These are phyloP conservation scores for Grus americana DNA, from an alignment of 2,113 vertebrate genomes.

Conservation along the genomic window DNA sequence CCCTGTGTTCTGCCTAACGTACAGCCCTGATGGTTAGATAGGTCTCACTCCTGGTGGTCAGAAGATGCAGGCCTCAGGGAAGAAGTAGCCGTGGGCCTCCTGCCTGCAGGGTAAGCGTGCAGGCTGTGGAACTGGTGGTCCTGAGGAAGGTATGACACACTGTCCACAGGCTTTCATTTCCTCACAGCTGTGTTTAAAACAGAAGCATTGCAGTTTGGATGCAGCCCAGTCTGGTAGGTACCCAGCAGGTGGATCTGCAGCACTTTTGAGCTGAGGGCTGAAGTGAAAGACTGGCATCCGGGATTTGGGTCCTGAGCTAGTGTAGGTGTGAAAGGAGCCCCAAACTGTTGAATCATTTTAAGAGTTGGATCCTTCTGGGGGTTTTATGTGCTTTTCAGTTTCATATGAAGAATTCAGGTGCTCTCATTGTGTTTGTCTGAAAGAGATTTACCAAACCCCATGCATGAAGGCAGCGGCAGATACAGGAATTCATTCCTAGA, in stretches of 20 bases:
- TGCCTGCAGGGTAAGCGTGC: neutral
- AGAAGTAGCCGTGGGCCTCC: neutral
- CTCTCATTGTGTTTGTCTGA: neutral
- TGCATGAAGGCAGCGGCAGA: neutral
- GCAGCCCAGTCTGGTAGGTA: neutral
- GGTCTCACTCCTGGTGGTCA: neutral
- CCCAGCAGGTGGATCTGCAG: neutral
- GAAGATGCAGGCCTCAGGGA: neutral
- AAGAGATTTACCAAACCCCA: neutral
- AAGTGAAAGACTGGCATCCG: neutral
- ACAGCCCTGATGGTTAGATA: neutral
- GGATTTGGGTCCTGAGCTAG: neutral
- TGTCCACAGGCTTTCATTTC: neutral
- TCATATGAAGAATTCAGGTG: neutral
- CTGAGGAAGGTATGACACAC: neutral
- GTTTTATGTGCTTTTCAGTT: neutral
- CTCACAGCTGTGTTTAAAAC: neutral
- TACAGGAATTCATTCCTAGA: accelerated
- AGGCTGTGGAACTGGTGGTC: neutral
- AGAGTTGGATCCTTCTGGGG: neutral
- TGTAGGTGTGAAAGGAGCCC: neutral
- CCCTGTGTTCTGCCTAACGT: neutral
- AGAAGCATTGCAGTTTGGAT: neutral
- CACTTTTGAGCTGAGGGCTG: neutral
- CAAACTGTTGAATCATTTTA: neutral